Base-by-base conservation (phyloP, 2,888 invertebrate genomes). In the Amphipoea lucens region DNA sequence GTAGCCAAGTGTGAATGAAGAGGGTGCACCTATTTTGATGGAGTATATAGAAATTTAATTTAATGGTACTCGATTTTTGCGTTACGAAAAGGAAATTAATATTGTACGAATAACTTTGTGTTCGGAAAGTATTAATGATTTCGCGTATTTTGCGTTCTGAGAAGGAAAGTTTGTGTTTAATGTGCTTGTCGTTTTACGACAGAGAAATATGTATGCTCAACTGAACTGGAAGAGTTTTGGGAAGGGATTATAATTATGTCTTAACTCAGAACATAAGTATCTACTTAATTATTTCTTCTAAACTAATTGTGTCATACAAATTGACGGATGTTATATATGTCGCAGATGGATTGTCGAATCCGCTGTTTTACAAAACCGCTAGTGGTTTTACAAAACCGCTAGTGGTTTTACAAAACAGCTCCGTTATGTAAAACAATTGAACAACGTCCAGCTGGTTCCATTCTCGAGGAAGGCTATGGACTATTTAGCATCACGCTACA, bases 1-100 rank as follows among this genome's bases (percentile, higher is more conserved):
- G 89, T 88, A 90, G 78, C 87, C 88, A 83, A 89, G 89, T 90
- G 91, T 89, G 85, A 90, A 90, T 91, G 92, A 91, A 80, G 73
- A 88, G 90, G 91, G 91, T 90, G 82, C 78, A 82, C 77, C 68
- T 81, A 87, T 78, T 82, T 79, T 74, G 80, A 84, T 88, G 81
- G 69, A 72, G 72, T 81, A 60, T 65, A 76, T 83, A 86, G 79
- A 79, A 77, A 88, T 81, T 82, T 87, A 88, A 87, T 89, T 84
- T 76, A 67, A 79, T 74, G 79, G 75, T 68, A 70, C 74, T 73
- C 75, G 78, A 78, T 81, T 79, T 82, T 82, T 40, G 68, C 65
- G 65, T 78, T 62, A 54, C 75, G 54, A 51, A 78, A 78, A 86
- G 84, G 73, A 79, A 87, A 86, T 88, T 74, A 84, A 78, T 81